These are phyloP conservation scores for Perca schrenkii DNA, from an alignment of 2,113 vertebrate genomes.

Conservation along the genomic window DNA sequence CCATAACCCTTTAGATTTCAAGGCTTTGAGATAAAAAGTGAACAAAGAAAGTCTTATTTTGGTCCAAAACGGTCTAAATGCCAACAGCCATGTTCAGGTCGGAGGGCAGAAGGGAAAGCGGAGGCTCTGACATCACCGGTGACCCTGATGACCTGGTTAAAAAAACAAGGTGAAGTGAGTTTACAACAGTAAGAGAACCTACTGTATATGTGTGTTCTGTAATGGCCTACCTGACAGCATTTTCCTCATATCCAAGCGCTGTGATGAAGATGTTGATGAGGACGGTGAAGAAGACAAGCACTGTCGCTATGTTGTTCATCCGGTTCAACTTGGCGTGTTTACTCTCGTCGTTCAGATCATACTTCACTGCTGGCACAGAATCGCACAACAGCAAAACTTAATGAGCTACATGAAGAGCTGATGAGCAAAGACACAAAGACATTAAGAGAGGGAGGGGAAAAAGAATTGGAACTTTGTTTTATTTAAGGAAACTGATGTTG, in stretches of 20 bases:
- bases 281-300: conserved; percentile 92
- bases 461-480: neutral
- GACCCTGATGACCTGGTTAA: neutral
- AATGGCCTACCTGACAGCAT: conserved; percentile 21
- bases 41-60: neutral
- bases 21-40: neutral
- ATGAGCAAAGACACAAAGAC: neutral
- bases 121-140: neutral
- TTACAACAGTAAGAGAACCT: neutral
- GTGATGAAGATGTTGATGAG: conserved; percentile 95
- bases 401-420: neutral
- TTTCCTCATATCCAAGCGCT: conserved; percentile 87
- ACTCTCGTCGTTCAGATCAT: conserved; percentile 89
- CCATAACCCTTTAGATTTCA: neutral
- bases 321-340: conserved; percentile 89
- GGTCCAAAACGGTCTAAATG: conserved; percentile 17
- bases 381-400: neutral
- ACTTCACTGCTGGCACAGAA: conserved; percentile 86
- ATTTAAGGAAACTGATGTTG: neutral
- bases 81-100: conserved; percentile 33
- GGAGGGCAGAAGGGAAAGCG: accelerated
- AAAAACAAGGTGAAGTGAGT: neutral
- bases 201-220: neutral
- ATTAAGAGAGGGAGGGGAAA: neutral
- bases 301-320: conserved; percentile 90